A percentile compares a stretch with the other conserved stretches of the same genome.
These are phyloP conservation scores for Camelus dromedarius DNA, from an alignment of 2,113 vertebrate genomes.

Conservation along the genomic window DNA sequence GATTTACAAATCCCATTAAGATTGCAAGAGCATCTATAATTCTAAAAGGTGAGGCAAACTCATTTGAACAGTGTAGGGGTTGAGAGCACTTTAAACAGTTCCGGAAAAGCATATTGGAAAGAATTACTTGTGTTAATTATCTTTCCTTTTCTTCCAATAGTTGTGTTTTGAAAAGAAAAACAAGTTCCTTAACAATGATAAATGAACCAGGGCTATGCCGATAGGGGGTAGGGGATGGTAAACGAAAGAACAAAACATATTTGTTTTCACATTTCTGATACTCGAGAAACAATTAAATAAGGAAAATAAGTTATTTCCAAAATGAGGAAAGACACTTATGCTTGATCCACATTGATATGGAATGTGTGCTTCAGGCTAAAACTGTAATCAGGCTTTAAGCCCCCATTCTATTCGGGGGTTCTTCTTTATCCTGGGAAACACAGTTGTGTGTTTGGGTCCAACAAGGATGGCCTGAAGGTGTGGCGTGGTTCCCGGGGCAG, in stretches of 20 bases:
- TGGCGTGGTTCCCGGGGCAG: background rate
- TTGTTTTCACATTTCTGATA: conserved; percentile 1
- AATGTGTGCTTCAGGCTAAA: background rate
- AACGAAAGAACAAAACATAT: background rate
- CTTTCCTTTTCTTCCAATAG: background rate
- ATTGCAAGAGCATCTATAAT: background rate
- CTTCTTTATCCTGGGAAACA: background rate
- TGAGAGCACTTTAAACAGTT: background rate
- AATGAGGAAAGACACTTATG: background rate
- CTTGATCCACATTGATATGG: background rate
- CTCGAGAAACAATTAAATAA: background rate
- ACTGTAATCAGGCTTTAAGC: background rate
- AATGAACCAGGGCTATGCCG: background rate
- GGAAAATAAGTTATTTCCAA: background rate
- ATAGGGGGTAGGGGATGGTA: background rate
- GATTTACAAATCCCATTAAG: background rate
- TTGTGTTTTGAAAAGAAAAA: conserved; percentile 12
- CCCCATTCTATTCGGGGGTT: background rate
- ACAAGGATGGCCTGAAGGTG: background rate
- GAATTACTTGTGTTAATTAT: background rate
- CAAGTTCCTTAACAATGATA: background rate
- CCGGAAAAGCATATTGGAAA: background rate
- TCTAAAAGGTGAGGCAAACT: background rate
- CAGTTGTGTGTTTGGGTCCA: too few species aligned
- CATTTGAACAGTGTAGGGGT: background rate